Percentiles rank a stretch among this genome's conserved stretches.
phyloP scores from a whole-genome alignment of 2,797 vertebrate genomes.

The Spondyliosoma cantharus region DNA sequence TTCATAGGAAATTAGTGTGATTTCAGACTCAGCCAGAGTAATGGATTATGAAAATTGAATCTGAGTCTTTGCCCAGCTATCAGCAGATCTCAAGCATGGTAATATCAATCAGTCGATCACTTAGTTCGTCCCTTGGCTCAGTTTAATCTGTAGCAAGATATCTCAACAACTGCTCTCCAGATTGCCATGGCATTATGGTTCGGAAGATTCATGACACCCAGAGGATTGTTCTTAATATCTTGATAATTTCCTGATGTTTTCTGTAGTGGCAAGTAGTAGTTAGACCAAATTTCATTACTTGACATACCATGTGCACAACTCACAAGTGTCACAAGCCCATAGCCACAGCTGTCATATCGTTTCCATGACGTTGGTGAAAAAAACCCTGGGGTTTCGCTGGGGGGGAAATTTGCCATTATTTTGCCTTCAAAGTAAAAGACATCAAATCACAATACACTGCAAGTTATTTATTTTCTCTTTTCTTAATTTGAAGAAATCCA shows the following conservation, averaged over 20 bases:
- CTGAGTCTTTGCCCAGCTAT: background rate
- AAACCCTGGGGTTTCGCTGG: too few species aligned
- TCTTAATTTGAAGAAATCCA: too few species aligned
- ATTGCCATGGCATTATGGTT: background rate
- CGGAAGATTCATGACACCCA: background rate
- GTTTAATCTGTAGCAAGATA: background rate
- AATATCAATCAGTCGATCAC: background rate
- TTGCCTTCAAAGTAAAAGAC: too few species aligned
- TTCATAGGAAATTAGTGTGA: constrained; percentile 46
- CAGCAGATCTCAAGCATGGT: background rate
- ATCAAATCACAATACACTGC: too few species aligned
- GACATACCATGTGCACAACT: too few species aligned
- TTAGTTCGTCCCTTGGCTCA: background rate
- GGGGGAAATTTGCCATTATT: too few species aligned
- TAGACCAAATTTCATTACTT: background rate
- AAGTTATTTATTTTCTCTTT: too few species aligned
- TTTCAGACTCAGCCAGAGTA: constrained; percentile 21
- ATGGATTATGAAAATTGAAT: constrained; percentile 8
- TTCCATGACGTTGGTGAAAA: too few species aligned
- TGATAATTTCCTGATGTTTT: background rate
- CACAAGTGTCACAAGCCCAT: too few species aligned
- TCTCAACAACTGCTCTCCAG: background rate
- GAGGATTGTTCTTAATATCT: background rate
- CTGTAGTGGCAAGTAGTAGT: too few species aligned
- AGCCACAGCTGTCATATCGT: too few species aligned